Evolutionary conservation across 2,113 vertebrate species (phyloP), one percentile per base, ranked within the genome.

Genomic region (Potamarius usumacintae): DNA sequence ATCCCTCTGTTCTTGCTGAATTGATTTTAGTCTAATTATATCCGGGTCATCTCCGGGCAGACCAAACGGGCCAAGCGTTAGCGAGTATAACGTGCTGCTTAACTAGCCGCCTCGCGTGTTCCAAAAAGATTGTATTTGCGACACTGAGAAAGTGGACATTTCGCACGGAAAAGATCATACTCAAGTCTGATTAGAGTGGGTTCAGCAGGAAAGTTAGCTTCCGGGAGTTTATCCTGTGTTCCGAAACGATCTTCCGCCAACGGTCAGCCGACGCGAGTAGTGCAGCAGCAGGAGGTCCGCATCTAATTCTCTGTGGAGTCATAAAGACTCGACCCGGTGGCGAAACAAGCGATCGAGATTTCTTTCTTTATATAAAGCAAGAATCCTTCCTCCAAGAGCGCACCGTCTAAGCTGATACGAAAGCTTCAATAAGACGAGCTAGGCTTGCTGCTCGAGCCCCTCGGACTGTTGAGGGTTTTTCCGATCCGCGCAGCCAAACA

Each of bases 361-460:
- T 72, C 27, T 72, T 42, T 42, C 34, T 20, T 74, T 74, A 17
- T 7, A 74, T 42, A 42, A 74, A 74, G 34, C 34, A 8, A 22
- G 18, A 22, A 7, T 67, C 65, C 11, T 67, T 67, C 65, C 11
- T 67, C n/a, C 10, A 14, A 48, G 42, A 7, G 20, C 72, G 10
- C 42, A 2, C 76, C 7, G 11, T 53, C 53, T 53, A 10, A 11
- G 53, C 53, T 1, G 53, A 9, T 11, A 11, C 0, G 53, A 53
- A 85, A 77, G 62, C 89, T 86, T 72, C 83, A 88, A 86, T 89
- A 90, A 92, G 67, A 86, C 72, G 80, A 25, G 2, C 82, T 42
- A 5, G 4, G 25, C 72, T 88, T 90, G 88, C 91, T 93, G 91
- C 89, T 84, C 60, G 90, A 87, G 80, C 85, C 92, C 89, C 65